Conservation (phyloP, 2,888 invertebrate genomes). For the Trissonchulus sp. region DNA sequence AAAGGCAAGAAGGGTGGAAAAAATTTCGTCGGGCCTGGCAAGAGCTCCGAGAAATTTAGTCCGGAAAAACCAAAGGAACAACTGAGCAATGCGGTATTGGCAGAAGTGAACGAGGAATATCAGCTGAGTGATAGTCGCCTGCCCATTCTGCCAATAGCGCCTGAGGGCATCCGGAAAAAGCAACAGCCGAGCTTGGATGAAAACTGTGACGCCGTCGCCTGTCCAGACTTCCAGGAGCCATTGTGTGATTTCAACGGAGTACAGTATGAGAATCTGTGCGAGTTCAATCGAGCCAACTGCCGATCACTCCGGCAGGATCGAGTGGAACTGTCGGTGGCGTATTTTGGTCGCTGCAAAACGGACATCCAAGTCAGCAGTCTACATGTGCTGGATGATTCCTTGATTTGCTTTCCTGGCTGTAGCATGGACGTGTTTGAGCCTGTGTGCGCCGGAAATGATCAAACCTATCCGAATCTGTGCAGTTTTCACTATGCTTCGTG, state of each 20-base stretch:
- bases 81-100: neutral
- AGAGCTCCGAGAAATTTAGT: neutral
- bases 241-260: slow-evolving; percentile 7
- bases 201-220: slow-evolving; percentile 5
- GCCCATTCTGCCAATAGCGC: neutral
- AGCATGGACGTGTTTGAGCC: neutral
- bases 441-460: neutral
- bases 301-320: neutral
- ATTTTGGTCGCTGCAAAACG: neutral
- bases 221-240: slow-evolving; percentile 6
- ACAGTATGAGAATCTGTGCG: slow-evolving; percentile 19
- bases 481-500: slow-evolving; percentile 10
- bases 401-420: neutral
- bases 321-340: neutral
- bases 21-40: no score
- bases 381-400: neutral
- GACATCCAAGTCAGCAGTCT: neutral
- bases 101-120: neutral
- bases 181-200: no score
- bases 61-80: neutral
- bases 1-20: neutral
- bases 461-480: slow-evolving; percentile 20
- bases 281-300: slow-evolving; percentile 17
- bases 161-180: no score
- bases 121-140: neutral